Evolutionary conservation across 23 tunicate species (phyloP), one percentile per base, ranked within the genome.

Genomic region (Styela plicata): DNA sequence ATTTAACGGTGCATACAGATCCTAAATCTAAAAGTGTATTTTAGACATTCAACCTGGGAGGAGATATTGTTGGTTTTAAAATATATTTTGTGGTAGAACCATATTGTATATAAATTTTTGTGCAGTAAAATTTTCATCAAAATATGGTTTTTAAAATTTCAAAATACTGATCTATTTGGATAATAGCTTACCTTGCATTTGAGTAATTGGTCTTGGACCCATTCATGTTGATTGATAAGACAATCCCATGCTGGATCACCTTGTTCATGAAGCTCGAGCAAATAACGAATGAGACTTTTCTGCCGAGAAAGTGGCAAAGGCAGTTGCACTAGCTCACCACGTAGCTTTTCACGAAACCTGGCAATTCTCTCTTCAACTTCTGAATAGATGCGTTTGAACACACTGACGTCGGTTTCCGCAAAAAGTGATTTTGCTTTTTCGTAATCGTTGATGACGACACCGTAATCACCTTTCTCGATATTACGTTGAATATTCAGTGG

Each of bases 201-300:
- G 28, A 66, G 34, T 89, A 92, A 74, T 34, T 36, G 57, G 17
- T 84, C 84, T 44, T 92, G 97, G 30, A 92, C 88, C 97, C 97
- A 92, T 31, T 34, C 69, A 69, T 92, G 97, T 52, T 92, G 97
- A 66, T 92, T 86, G 34, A 31, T 36, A 10, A 92, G 69, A 64
- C 92, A 86, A 21, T 95, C 91, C 99, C 99, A 95, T 1, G 95
- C 95, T 20, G 99, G 99, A 74, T 95, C 99, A 17, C 89, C 84
- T 3, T 82, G 21, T 7, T 82, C 90, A 16, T 90, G 96, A 20
- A 69, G 69, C 82, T 85, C 89, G 34, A 92, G 69, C 52, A 92
- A 84, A 76, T 87, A 88, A 18, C 97, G 85, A 83, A 92, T 92
- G 79, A 92, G 53, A 17, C 65, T 92, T 81, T 92, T 92, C 63